Percentiles rank a stretch among this genome's conserved stretches.
phyloP scores from a whole-genome alignment of 2,888 invertebrate species.

The Scaptomyza flava region DNA sequence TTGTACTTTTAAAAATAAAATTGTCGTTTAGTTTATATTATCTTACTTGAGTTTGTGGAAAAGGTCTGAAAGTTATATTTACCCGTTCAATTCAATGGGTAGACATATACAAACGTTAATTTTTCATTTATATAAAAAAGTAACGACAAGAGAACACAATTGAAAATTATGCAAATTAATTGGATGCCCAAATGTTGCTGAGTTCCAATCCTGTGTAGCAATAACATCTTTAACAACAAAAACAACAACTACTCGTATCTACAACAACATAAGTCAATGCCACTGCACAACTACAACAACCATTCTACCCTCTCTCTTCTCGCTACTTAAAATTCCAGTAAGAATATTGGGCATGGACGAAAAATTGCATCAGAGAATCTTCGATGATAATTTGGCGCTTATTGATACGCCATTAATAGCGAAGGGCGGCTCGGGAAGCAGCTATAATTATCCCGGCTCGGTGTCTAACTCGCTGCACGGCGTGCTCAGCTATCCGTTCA shows the following conservation, averaged over 20 bases:
- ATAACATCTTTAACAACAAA: constrained; percentile 38
- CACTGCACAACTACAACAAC: constrained; percentile 67
- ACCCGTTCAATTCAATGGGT: constrained; percentile 32
- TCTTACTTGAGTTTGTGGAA: constrained; percentile 31
- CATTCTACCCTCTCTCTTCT: constrained; percentile 79
- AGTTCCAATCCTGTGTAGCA: constrained; percentile 54
- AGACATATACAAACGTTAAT: constrained; percentile 22
- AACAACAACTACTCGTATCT: constrained; percentile 52
- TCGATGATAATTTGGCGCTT: constrained; percentile 84
- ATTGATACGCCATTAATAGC: constrained; percentile 84
- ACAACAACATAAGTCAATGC: constrained; percentile 42
- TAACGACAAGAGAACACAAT: constrained; percentile 26
- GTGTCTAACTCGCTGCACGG: constrained; percentile 73
- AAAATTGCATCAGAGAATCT: constrained; percentile 84
- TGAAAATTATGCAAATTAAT: constrained; percentile 52
- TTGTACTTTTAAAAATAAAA: constrained; percentile 27
- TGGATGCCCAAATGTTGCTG: constrained; percentile 57
- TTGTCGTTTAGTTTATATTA: constrained; percentile 19
- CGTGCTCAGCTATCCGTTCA: constrained; percentile 84
- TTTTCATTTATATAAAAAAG: constrained; percentile 19
- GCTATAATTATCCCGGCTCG: constrained; percentile 82
- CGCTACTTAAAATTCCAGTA: constrained; percentile 83
- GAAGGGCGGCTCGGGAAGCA: constrained; percentile 64
- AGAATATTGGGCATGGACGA: constrained; percentile 85
- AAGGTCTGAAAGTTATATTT: constrained; percentile 18